Conservation (phyloP, 2,888 invertebrate genomes). For the Schizaphis graminum region DNA sequence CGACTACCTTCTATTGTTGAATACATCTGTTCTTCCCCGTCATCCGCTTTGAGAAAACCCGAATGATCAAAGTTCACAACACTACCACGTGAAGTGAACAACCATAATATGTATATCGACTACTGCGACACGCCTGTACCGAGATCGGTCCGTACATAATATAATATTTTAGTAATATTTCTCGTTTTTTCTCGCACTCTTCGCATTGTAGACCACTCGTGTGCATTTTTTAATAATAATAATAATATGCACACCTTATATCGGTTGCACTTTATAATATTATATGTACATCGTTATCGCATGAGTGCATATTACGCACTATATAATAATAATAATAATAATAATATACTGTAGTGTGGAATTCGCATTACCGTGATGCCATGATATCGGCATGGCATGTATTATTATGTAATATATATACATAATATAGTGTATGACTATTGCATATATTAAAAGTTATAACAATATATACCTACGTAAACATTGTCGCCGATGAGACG, state of each 20-base stretch:
- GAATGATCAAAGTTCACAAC: not conserved
- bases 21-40: not conserved
- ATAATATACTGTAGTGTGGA: not conserved
- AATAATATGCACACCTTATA: slow-evolving; percentile 2
- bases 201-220: not conserved
- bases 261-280: not conserved
- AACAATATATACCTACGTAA: not conserved
- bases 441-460: not conserved
- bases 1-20: not conserved
- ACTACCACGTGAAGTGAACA: not conserved
- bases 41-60: not conserved
- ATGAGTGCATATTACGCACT: not conserved
- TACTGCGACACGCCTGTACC: not conserved
- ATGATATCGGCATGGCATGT: not conserved
- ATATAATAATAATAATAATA: not conserved
- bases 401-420: not conserved
- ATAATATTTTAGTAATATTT: not conserved
- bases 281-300: slow-evolving; percentile 35
- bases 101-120: not conserved
- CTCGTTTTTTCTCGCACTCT: not conserved
- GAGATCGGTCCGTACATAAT: not conserved
- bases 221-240: not conserved
- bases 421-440: not conserved
- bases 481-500: not conserved
- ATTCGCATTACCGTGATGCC: slow-evolving; percentile 36